Evolutionary conservation across 2,888 invertebrate genomes (phyloP), one percentile per base, ranked within the genome.

Genomic region (Idaea dimidiata): DNA sequence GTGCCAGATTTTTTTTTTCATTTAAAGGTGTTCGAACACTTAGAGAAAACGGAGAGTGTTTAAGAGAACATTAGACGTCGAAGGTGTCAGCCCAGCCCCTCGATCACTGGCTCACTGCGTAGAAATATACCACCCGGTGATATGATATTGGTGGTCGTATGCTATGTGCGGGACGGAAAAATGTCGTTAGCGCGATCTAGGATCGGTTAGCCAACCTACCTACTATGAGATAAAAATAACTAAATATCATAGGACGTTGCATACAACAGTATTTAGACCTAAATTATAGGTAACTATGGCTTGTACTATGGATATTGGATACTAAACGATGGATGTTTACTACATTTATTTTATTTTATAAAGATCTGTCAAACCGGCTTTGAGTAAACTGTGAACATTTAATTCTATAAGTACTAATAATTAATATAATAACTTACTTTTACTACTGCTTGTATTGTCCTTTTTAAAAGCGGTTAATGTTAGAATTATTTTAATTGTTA

Each of bases 1-100:
- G 76, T 74, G 81, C 84, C 85, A 82, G 78, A 68, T 73, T 82
- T 89, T 88, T 90, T 88, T 89, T 90, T 81, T 75, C 67, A 72
- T 73, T 76, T 81, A 74, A 72, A 66, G 75, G 63, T 80, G 64
- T 65, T 66, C 77, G 89, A 90, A 90, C 90, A 90, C 90, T 79
- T 78, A 72, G 64, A 82, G 86, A 75, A 72, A 79, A 62, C 58
- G 62, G 79, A 72, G 65, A 82, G 89, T 87, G 87, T 87, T 89
- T 74, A 70, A 61, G 58, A 68, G 82, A 72, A 80, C 81, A 75
- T 75, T 61, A 74, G 71, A 75, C 71, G 83, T 75, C 78, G 79
- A 73, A 78, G 87, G 81, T 7, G 71, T 63, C 0, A 1, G 67
- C 77, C 83, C 88, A 88, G 89, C 85, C 81, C 88, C 83, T 78